These are phyloP conservation scores for Limnephilus marmoratus DNA, from an alignment of 2,888 invertebrate species.

Conservation along the genomic window DNA sequence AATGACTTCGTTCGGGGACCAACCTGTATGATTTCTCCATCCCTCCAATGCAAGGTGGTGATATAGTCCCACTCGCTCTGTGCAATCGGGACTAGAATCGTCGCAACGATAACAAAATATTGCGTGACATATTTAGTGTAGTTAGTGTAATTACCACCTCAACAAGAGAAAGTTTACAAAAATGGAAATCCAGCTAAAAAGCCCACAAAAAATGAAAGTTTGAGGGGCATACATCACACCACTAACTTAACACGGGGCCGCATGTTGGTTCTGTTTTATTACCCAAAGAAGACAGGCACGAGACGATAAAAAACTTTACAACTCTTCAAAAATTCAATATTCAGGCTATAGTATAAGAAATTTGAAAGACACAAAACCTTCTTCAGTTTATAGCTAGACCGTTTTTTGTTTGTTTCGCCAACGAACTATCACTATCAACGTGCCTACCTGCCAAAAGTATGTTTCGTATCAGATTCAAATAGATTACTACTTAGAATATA, in stretches of 20 bases:
- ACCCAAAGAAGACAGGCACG: background rate
- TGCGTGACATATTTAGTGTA: background rate
- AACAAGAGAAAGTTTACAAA: constrained; percentile 17
- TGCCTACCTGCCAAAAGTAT: background rate
- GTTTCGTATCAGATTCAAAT: background rate
- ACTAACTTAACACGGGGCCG: background rate
- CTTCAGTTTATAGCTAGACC: background rate
- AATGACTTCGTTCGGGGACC: background rate
- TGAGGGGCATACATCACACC: background rate
- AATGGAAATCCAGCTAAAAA: constrained; percentile 13
- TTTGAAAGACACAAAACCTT: background rate
- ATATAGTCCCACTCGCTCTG: background rate
- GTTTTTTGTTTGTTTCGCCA: background rate
- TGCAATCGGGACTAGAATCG: background rate
- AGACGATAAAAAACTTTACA: background rate
- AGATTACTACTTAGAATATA: background rate
- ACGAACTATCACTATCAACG: background rate
- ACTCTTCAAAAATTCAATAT: background rate
- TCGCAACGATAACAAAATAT: background rate
- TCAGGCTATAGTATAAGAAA: background rate
- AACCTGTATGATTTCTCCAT: no score
- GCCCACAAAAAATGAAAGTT: background rate
- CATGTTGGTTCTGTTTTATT: background rate
- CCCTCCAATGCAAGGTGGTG: no score
- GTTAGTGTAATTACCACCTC: background rate